Evolutionary conservation across 1,140 invertebrate species (phyloP).

Genomic region (Macrotrachela quadricornifera): DNA sequence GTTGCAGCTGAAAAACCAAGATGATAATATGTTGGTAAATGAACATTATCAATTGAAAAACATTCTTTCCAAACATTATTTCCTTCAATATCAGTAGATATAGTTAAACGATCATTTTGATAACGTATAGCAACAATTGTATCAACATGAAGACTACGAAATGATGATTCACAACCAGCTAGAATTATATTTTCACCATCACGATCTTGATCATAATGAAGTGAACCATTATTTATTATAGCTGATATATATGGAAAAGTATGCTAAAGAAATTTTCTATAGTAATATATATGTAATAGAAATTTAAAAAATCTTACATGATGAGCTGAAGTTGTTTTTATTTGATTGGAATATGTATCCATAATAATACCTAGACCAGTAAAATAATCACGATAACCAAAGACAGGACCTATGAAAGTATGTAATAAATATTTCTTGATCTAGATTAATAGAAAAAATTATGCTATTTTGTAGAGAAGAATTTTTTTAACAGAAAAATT

Average conservation of each 20-base stretch:
- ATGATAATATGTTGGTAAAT: slow-evolving; percentile 78
- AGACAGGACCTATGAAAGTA: slow-evolving; percentile 48
- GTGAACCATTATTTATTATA: slow-evolving; percentile 86
- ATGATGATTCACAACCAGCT: slow-evolving; percentile 57
- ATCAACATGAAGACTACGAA: slow-evolving; percentile 72
- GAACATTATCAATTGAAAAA: slow-evolving; percentile 63
- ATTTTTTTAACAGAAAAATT: too few species aligned
- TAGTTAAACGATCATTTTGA: slow-evolving; percentile 65
- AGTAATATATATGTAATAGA: too few species aligned
- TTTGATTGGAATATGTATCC: slow-evolving; percentile 97
- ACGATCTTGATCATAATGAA: slow-evolving; percentile 86
- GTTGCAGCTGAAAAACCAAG: slow-evolving; percentile 84
- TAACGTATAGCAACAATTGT: slow-evolving; percentile 74
- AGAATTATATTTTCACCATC: slow-evolving; percentile 94
- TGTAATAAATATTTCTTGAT: too few species aligned
- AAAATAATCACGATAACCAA: slow-evolving; percentile 81
- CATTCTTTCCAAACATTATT: slow-evolving; percentile 82
- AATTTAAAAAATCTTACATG: slow-evolving; percentile 45
- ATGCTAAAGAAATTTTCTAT: slow-evolving; percentile 51
- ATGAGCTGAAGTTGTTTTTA: slow-evolving; percentile 85
- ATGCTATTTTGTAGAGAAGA: too few species aligned
- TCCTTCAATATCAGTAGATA: slow-evolving; percentile 69
- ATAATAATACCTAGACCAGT: slow-evolving; percentile 73
- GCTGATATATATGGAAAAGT: slow-evolving; percentile 92
- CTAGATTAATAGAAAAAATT: too few species aligned